A percentile compares a stretch with the other conserved stretches of the same genome.
Conservation (phyloP, 2,888 invertebrate species). For the Ornithoptera alexandrae region DNA sequence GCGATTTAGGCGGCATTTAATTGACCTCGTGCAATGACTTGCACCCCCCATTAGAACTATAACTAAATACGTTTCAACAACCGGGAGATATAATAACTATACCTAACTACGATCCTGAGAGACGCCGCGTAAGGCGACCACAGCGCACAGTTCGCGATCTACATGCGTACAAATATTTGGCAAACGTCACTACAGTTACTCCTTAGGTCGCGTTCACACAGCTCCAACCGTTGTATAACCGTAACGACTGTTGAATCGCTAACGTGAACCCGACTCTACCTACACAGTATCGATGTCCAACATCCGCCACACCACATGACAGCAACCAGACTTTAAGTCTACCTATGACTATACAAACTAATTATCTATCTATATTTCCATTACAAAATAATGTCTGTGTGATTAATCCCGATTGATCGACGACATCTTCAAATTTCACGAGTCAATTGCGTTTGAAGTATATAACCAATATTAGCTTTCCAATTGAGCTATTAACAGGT, state of each 20-base stretch:
- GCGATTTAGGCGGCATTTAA: constrained; percentile 64
- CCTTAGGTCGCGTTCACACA: constrained; percentile 21
- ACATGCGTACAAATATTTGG: constrained; percentile 71
- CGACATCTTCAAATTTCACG: constrained; percentile 43
- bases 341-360: constrained; percentile 45
- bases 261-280: constrained; percentile 15
- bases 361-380: constrained; percentile 58
- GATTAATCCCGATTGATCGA: constrained; percentile 35
- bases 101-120: constrained; percentile 65
- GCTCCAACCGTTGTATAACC: not conserved
- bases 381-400: constrained; percentile 43
- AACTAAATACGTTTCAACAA: constrained; percentile 67
- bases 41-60: constrained; percentile 48
- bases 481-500: constrained; percentile 45
- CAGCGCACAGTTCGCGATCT: constrained; percentile 46
- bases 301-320: constrained; percentile 50
- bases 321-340: constrained; percentile 65
- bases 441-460: constrained; percentile 13
- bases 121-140: constrained; percentile 60
- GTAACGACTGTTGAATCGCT: not conserved
- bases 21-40: constrained; percentile 74
- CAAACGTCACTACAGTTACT: constrained; percentile 60
- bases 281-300: constrained; percentile 53
- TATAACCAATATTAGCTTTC: constrained; percentile 30
- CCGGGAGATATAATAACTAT: constrained; percentile 69